phyloP scores from a whole-genome alignment of 2,888 invertebrate genomes.

The Pristionchus fissidentatus region DNA sequence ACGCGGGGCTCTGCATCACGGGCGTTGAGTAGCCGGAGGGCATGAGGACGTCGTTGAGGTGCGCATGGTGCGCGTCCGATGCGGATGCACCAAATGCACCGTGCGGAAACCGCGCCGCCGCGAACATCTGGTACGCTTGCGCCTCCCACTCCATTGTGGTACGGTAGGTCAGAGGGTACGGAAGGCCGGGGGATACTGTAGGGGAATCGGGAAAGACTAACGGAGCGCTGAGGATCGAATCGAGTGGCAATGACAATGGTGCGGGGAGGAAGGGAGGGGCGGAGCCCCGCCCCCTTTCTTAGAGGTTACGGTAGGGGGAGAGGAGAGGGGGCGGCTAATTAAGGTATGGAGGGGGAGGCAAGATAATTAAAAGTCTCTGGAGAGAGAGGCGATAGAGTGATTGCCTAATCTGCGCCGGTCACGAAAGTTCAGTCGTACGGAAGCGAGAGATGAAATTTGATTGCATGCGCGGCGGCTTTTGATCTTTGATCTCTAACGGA shows the following conservation, averaged over 20 bases:
- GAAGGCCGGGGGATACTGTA: no score
- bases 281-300: no score
- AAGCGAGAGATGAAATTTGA: background rate
- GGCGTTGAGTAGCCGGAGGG: constrained; percentile 41
- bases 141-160: constrained; percentile 39
- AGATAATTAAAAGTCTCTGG: constrained; percentile 33
- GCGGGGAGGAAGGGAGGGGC: no score
- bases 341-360: constrained; percentile 10
- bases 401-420: constrained; percentile 20
- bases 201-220: background rate
- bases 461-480: background rate
- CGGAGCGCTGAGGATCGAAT: no score
- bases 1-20: constrained; percentile 42
- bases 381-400: constrained; percentile 50
- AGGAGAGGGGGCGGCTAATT: background rate
- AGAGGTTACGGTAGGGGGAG: background rate
- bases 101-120: background rate
- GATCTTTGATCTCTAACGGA: background rate
- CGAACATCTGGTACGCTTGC: background rate
- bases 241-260: no score
- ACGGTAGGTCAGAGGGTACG: no score
- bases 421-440: background rate
- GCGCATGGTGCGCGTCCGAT: background rate
- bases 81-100: background rate
- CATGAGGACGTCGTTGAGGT: constrained; percentile 9